A percentile compares a stretch with the other conserved stretches of the same genome.
Conservation (phyloP, 2,888 invertebrate genomes). For the Carpatolechia fugitivella region DNA sequence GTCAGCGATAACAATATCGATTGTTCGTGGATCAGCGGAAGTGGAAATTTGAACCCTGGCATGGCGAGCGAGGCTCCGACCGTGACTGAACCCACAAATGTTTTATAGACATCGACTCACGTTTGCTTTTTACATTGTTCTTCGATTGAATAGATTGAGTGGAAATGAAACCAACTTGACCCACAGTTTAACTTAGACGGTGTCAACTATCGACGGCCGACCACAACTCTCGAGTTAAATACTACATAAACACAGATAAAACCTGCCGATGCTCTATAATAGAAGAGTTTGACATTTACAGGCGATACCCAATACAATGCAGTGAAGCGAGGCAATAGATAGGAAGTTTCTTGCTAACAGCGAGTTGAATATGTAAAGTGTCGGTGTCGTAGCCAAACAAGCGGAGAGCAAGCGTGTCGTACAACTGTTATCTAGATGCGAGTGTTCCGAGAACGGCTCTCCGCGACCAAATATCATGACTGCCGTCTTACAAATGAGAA, state of each 20-base stretch:
- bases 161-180: conserved; percentile 35
- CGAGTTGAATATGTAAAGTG: conserved; percentile 14
- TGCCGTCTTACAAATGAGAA: conserved; percentile 79
- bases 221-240: conserved; percentile 8
- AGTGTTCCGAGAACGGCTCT: conserved; percentile 69
- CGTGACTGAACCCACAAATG: conserved; percentile 70
- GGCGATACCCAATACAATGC: conserved; percentile 10
- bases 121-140: conserved; percentile 56
- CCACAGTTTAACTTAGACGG: conserved; percentile 25
- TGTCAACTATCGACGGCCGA: conserved; percentile 10
- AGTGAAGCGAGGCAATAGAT: conserved; percentile 10
- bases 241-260: conserved; percentile 7
- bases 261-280: conserved; percentile 4
- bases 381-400: conserved; percentile 43
- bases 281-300: conserved; percentile 10
- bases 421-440: conserved; percentile 68
- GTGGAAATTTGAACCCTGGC: conserved; percentile 69
- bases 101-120: conserved; percentile 49
- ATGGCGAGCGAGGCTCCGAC: conserved; percentile 57
- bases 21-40: conserved; percentile 70
- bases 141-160: conserved; percentile 42
- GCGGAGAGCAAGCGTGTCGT: conserved; percentile 68
- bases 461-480: conserved; percentile 77
- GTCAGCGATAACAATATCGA: conserved; percentile 67
- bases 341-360: conserved; percentile 12